Conservation (phyloP, 2,113 vertebrate species). For the Rhabdornis inornatus region DNA sequence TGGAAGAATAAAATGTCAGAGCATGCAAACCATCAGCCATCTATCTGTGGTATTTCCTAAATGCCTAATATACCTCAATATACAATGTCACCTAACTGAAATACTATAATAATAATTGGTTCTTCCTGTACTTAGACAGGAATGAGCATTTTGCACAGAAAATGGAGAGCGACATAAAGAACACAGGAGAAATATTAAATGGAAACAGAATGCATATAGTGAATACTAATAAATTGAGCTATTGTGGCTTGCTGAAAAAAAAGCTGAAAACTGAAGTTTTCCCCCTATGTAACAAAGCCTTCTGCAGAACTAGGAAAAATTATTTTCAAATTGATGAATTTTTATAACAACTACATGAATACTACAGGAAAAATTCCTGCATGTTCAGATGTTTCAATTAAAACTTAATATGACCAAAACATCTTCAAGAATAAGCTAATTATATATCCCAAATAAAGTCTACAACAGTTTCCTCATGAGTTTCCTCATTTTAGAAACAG, state of each 20-base stretch:
- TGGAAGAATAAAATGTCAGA: not conserved
- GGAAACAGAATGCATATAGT: not conserved
- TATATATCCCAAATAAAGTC: not conserved
- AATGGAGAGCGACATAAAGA: not conserved
- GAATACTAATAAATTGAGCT: not conserved
- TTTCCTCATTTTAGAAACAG: not conserved
- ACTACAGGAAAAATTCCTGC: not conserved
- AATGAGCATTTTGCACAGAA: not conserved
- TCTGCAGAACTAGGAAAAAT: not conserved
- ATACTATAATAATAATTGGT: conserved; percentile 20
- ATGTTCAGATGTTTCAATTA: not conserved
- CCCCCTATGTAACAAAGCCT: not conserved
- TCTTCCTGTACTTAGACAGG: conserved; percentile 34
- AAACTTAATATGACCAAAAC: not conserved
- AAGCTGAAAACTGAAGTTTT: not conserved
- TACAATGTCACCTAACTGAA: not conserved
- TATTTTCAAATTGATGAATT: not conserved
- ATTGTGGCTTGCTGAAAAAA: not conserved
- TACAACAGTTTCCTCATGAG: not conserved
- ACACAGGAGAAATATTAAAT: not conserved
- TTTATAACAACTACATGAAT: not conserved
- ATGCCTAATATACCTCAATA: not conserved
- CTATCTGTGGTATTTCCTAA: not conserved
- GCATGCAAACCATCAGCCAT: not conserved
- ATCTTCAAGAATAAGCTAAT: not conserved